phyloP scores from a whole-genome alignment of 2,113 vertebrate genomes.

The Hystrix cristata region DNA sequence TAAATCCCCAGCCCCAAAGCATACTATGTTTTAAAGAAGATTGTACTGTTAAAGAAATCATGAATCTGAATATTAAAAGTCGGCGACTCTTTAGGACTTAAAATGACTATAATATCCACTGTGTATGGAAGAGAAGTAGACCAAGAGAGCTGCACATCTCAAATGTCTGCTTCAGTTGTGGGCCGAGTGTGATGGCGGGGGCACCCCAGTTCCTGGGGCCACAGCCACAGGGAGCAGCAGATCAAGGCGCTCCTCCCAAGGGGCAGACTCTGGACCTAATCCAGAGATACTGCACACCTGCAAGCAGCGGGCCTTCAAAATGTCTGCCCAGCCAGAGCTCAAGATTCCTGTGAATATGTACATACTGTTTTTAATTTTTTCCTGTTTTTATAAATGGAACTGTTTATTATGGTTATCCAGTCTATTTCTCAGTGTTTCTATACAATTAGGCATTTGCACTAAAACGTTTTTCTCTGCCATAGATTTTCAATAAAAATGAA shows the following conservation, averaged over 20 bases:
- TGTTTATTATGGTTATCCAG: not conserved
- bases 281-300: not conserved
- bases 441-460: not conserved
- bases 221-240: not conserved
- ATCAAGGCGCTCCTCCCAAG: not conserved
- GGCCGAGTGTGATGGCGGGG: not conserved
- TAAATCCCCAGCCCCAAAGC: too few species aligned
- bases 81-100: not conserved
- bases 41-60: not conserved
- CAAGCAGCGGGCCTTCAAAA: not conserved
- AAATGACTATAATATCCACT: not conserved
- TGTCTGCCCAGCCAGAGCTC: not conserved
- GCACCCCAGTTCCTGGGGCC: not conserved
- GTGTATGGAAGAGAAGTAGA: not conserved
- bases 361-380: not conserved
- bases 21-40: not conserved
- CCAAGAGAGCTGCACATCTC: not conserved
- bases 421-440: not conserved
- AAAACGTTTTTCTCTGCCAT: not conserved
- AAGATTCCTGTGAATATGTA: not conserved
- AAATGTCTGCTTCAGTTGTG: not conserved
- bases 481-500: constrained; percentile 8
- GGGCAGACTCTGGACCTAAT: not conserved
- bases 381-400: not conserved
- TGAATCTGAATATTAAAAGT: constrained; percentile 10